phyloP scores from a whole-genome alignment of 2,797 vertebrate species.

The Enteromius fasciolatus region DNA sequence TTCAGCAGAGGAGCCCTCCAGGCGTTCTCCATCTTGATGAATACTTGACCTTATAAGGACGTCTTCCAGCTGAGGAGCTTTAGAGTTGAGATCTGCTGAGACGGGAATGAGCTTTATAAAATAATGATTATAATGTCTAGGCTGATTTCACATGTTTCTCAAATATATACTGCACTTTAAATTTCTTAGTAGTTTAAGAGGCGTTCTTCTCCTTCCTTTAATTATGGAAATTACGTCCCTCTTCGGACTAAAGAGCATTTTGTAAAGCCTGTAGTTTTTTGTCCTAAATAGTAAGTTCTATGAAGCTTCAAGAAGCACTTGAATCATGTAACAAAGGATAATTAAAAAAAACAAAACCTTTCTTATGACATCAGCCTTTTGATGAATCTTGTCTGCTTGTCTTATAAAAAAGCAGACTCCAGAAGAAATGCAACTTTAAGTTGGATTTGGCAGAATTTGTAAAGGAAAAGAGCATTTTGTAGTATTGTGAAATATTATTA shows the following conservation, averaged over 20 bases:
- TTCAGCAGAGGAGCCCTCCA: slow-evolving; percentile 6
- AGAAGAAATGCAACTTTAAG: background rate
- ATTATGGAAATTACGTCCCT: background rate
- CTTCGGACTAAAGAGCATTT: background rate
- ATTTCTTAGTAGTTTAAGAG: background rate
- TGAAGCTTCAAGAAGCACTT: background rate
- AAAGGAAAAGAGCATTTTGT: background rate
- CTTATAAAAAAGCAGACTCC: background rate
- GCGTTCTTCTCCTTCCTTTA: background rate
- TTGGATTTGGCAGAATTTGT: background rate
- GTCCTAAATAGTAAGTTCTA: background rate
- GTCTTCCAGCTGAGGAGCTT: slow-evolving; percentile 12
- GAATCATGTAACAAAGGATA: background rate
- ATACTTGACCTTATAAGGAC: slow-evolving; percentile 71
- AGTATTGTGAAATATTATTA: background rate
- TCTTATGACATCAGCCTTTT: slow-evolving; percentile 1
- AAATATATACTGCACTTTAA: background rate
- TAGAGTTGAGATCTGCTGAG: slow-evolving; percentile 39
- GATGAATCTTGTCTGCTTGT: background rate
- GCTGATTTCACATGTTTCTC: background rate
- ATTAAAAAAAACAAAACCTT: background rate
- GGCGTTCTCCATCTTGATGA: slow-evolving; percentile 50
- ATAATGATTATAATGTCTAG: slow-evolving; percentile 1
- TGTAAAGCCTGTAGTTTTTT: background rate
- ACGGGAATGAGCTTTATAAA: background rate